Evolutionary conservation across 1,140 invertebrate species (phyloP).

Genomic region (Ptiloglossa arizonensis): DNA sequence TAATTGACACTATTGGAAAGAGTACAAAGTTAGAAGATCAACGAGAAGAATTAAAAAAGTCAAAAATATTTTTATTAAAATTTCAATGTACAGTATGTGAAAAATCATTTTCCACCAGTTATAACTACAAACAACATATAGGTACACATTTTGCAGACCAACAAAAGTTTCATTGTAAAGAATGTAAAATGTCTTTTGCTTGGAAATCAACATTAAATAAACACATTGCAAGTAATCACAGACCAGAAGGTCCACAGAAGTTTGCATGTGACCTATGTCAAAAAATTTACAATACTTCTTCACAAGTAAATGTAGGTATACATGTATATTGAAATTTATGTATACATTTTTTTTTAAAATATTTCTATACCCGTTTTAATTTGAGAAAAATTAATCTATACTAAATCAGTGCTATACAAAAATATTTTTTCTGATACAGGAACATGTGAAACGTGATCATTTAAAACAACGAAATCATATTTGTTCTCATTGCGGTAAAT

Average conservation of each 20-base stretch:
- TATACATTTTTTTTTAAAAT: background rate
- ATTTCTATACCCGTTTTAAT: background rate
- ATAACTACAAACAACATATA: slow-evolving; percentile 77
- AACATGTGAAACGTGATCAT: slow-evolving; percentile 70
- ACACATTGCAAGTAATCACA: slow-evolving; percentile 73
- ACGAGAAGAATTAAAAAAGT: slow-evolving; percentile 43
- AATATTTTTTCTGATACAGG: slow-evolving; percentile 27
- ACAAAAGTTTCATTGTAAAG: slow-evolving; percentile 77
- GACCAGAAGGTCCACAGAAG: slow-evolving; percentile 72
- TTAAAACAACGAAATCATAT: slow-evolving; percentile 74
- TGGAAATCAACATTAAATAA: slow-evolving; percentile 79
- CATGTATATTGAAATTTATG: too few relatives aligned
- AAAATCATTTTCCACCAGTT: slow-evolving; percentile 73
- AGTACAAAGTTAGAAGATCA: slow-evolving; percentile 19
- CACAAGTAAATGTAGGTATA: slow-evolving; percentile 75
- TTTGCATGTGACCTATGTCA: slow-evolving; percentile 77
- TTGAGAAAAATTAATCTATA: too few relatives aligned
- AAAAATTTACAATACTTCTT: slow-evolving; percentile 75
- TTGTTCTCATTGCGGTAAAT: slow-evolving; percentile 75
- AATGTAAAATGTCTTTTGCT: slow-evolving; percentile 74
- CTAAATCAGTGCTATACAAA: background rate
- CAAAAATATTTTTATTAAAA: slow-evolving; percentile 58
- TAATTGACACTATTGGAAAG: background rate
- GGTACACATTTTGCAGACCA: slow-evolving; percentile 76
- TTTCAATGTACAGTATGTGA: slow-evolving; percentile 74